Evolutionary conservation across 2,888 invertebrate species (phyloP).

Genomic region (Tetanocera ferruginea): DNA sequence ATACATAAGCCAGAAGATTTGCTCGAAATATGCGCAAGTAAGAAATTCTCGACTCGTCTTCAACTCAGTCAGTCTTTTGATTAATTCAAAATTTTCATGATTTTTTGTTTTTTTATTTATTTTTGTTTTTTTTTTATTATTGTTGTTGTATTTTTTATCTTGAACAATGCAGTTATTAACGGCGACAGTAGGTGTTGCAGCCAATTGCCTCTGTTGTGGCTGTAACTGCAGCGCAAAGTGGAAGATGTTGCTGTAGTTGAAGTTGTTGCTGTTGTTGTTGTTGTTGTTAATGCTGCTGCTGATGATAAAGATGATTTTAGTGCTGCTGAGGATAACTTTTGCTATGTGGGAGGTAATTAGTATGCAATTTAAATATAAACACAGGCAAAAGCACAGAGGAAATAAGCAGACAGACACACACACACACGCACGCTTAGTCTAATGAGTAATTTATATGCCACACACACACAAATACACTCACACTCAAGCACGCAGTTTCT

Average conservation of each 20-base stretch:
- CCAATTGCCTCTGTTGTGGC: slow-evolving; percentile 20
- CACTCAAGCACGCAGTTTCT: not conserved
- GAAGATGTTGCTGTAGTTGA: not conserved
- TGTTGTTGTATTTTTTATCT: not conserved
- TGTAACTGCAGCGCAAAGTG: not conserved
- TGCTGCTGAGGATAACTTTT: not conserved
- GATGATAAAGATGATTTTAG: not conserved
- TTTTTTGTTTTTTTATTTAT: not conserved
- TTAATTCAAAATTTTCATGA: slow-evolving; percentile 20
- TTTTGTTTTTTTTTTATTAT: not conserved
- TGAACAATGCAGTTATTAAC: slow-evolving; percentile 30
- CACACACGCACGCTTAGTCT: not conserved
- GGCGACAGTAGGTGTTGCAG: slow-evolving; percentile 35
- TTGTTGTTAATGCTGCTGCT: not conserved
- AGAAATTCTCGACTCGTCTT: not conserved
- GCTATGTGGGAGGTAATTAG: slow-evolving; percentile 29
- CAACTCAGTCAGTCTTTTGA: not conserved
- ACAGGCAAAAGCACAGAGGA: not conserved
- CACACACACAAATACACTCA: slow-evolving; percentile 9
- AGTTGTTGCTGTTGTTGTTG: not conserved
- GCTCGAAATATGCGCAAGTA: not conserved
- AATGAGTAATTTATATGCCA: not conserved
- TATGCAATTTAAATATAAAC: slow-evolving; percentile 12
- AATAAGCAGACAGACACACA: slow-evolving; percentile 1
- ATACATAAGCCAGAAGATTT: not conserved